Conservation (phyloP, 2,113 vertebrate genomes). For the Dromaius novaehollandiae region DNA sequence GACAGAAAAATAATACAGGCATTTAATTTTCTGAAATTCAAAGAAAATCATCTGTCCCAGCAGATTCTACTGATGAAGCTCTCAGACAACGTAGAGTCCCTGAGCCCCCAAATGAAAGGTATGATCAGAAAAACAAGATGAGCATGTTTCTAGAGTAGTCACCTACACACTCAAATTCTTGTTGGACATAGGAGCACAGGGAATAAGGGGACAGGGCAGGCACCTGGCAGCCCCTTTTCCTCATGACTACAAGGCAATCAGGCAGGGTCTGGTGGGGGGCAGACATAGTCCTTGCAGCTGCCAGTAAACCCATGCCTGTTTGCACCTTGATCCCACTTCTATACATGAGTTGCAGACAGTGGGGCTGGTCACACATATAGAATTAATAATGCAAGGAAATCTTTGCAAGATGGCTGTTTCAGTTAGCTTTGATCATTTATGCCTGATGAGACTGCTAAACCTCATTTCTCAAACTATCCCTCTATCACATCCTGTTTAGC, state of each 20-base stretch:
- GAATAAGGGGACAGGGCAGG: background rate
- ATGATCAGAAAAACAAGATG: background rate
- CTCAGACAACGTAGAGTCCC: background rate
- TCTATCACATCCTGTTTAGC: background rate
- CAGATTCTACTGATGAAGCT: background rate
- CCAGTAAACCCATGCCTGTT: background rate
- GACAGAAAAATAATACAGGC: background rate
- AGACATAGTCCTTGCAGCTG: background rate
- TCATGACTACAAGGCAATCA: fast-evolving
- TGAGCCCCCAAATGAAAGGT: background rate
- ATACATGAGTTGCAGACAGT: background rate
- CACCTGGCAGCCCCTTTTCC: background rate
- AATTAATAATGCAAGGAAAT: background rate
- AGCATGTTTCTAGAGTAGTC: background rate
- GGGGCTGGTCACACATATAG: fast-evolving
- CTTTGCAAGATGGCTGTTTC: background rate
- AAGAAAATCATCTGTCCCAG: background rate
- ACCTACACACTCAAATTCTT: background rate
- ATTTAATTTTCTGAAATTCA: background rate
- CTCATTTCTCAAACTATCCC: background rate
- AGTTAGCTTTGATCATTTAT: background rate
- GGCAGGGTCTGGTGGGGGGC: fast-evolving
- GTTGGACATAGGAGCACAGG: background rate
- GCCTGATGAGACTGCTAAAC: background rate
- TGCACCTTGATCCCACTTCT: background rate